Conservation (phyloP, 2,797 vertebrate genomes). For the Diceros bicornis region DNA sequence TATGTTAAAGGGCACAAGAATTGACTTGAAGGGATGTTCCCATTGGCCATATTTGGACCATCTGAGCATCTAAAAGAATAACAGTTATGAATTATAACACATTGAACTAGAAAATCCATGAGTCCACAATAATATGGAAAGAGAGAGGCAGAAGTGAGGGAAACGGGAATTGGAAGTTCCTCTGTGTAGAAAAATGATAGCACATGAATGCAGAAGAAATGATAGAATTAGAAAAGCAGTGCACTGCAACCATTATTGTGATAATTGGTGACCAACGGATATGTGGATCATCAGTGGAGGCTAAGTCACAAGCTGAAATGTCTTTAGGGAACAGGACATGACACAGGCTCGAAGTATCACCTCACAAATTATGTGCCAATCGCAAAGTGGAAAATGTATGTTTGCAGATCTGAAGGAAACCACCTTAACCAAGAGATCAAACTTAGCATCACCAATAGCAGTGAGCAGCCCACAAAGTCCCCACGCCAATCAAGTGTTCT, state of each 20-base stretch:
- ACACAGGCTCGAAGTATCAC: background rate
- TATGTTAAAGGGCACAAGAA: background rate
- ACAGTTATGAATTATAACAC: background rate
- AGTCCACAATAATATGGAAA: background rate
- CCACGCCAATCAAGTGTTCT: background rate
- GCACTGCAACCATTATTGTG: background rate
- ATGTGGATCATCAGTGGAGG: background rate
- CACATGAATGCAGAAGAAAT: background rate
- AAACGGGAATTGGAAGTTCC: background rate
- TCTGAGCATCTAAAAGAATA: background rate
- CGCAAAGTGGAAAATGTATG: background rate
- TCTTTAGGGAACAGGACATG: background rate
- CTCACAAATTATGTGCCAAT: background rate
- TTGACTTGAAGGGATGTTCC: background rate
- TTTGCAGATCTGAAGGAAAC: background rate
- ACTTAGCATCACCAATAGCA: background rate
- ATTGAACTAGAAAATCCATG: background rate
- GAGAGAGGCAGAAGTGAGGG: background rate
- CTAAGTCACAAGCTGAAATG: background rate
- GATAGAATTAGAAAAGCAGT: background rate
- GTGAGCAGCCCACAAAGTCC: background rate
- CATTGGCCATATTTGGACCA: background rate
- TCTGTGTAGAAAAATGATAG: background rate
- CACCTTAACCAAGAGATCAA: background rate
- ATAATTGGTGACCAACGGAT: background rate